phyloP scores from a whole-genome alignment of 2,797 vertebrate genomes.

The Orestias chungarensis region DNA sequence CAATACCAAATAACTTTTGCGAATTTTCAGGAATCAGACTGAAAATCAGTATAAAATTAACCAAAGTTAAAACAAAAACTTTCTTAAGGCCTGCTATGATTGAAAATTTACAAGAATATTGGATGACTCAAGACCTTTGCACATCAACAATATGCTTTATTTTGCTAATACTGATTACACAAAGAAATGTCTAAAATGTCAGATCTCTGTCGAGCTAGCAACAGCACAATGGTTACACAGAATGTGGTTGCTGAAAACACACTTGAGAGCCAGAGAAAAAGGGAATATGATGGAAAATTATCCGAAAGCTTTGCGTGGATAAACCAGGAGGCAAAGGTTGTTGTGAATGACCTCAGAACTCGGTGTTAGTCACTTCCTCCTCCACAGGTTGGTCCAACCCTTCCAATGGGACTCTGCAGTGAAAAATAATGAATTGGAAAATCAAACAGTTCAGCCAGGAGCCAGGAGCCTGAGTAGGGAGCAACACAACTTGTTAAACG shows the following conservation, averaged over 20 bases:
- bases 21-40: neutral
- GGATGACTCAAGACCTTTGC: neutral
- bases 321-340: slow-evolving; percentile 41
- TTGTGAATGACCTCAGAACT: slow-evolving; percentile 53
- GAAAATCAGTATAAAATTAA: neutral
- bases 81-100: neutral
- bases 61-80: neutral
- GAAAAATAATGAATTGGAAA: slow-evolving; percentile 72
- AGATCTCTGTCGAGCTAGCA: neutral
- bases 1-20: no score
- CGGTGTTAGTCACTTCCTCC: slow-evolving; percentile 52
- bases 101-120: neutral
- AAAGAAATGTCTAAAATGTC: neutral
- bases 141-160: neutral
- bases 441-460: slow-evolving; percentile 66
- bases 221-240: neutral
- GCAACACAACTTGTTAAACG: slow-evolving; percentile 60
- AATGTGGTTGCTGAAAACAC: slow-evolving; percentile 30
- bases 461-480: slow-evolving; percentile 50
- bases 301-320: slow-evolving; percentile 6
- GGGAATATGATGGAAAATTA: slow-evolving; percentile 15
- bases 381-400: slow-evolving; percentile 40
- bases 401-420: slow-evolving; percentile 32
- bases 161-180: neutral
- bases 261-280: slow-evolving; percentile 2